Evolutionary conservation across 1,140 invertebrate genomes (phyloP).

Genomic region (Kradibia gibbosae): DNA sequence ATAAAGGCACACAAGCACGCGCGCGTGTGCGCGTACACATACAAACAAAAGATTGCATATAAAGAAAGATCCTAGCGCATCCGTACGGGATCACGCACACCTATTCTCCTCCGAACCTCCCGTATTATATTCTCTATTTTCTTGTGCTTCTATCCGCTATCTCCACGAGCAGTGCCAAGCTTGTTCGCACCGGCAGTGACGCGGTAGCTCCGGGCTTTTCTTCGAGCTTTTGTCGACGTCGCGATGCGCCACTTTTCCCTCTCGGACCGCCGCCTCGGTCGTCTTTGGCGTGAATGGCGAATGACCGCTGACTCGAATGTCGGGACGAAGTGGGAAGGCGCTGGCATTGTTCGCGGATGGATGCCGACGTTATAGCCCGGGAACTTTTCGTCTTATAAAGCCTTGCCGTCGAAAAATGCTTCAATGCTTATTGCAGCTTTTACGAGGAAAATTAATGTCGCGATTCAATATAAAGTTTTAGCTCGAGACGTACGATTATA

Average conservation of each 20-base stretch:
- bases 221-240: constrained; percentile 23
- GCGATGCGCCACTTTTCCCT: constrained; percentile 26
- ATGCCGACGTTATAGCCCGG: neutral
- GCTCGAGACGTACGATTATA: neutral
- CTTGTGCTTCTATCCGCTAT: constrained; percentile 26
- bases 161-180: neutral
- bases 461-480: neutral
- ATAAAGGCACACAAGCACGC: neutral
- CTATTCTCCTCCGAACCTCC: neutral
- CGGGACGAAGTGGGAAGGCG: neutral
- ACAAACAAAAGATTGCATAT: no score
- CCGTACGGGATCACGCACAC: no score
- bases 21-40: no score
- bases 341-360: neutral
- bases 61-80: no score
- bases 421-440: neutral
- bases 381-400: neutral
- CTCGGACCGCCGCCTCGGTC: constrained; percentile 1
- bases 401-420: neutral
- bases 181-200: neutral
- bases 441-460: constrained; percentile 13
- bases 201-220: constrained; percentile 7
- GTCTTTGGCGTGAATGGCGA: constrained; percentile 26
- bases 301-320: constrained; percentile 29
- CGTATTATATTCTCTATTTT: neutral